Conservation (phyloP, 2,797 vertebrate species). For the Sebastes itinus region DNA sequence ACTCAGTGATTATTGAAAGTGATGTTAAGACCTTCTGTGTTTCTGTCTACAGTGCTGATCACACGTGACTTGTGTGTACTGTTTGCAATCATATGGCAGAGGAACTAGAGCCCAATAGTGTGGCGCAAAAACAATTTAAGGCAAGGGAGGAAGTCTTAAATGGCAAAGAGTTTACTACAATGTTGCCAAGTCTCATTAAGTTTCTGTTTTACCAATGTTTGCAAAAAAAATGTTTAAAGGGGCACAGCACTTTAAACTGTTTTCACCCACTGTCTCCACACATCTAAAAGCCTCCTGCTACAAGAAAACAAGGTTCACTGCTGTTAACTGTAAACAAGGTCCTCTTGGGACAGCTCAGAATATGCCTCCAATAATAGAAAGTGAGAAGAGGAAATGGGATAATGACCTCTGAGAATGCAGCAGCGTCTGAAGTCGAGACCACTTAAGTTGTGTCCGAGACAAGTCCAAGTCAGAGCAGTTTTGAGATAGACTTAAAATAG, state of each 20-base stretch:
- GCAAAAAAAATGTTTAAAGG: too few relatives aligned
- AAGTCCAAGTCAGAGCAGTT: background rate
- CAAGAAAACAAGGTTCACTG: background rate
- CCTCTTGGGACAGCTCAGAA: background rate
- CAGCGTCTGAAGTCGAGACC: background rate
- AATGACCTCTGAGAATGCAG: background rate
- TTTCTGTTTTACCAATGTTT: background rate
- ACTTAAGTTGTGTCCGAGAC: background rate
- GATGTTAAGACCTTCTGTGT: background rate
- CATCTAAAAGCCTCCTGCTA: background rate
- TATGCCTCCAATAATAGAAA: background rate
- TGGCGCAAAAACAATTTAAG: background rate
- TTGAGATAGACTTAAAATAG: background rate
- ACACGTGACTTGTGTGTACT: background rate
- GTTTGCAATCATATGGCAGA: conserved; percentile 16
- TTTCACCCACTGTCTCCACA: background rate
- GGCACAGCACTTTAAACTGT: background rate
- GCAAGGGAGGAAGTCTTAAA: background rate
- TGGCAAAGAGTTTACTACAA: background rate
- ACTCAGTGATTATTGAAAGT: background rate
- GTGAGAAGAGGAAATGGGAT: background rate
- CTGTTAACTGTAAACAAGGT: background rate
- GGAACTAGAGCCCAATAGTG: background rate
- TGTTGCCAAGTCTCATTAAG: too few relatives aligned
- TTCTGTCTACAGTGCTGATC: background rate